These are phyloP conservation scores for Serinus canaria DNA, from an alignment of 2,113 vertebrate species.

Conservation along the genomic window DNA sequence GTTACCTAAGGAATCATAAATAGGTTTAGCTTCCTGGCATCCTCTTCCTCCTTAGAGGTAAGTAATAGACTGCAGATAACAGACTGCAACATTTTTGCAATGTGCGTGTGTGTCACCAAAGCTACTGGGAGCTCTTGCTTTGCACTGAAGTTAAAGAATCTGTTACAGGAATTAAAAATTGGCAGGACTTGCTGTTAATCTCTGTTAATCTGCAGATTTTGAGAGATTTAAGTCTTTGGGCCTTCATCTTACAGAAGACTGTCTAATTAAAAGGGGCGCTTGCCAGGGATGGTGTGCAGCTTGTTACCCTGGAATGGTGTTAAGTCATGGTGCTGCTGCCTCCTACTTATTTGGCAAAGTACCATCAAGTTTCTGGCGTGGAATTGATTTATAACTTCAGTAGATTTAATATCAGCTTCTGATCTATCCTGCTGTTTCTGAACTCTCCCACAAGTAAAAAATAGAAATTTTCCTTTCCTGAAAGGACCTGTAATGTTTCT, in stretches of 20 bases:
- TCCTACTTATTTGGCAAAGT: not conserved
- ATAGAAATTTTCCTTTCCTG: not conserved
- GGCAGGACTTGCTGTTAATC: not conserved
- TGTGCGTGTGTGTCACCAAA: not conserved
- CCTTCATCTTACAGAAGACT: not conserved
- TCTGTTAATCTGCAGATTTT: not conserved
- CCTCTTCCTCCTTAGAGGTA: not conserved
- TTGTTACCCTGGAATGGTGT: not conserved
- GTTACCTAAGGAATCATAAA: not conserved
- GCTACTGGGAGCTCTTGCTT: not conserved
- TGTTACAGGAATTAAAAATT: not conserved
- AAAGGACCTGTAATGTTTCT: not conserved
- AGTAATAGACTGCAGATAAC: not conserved
- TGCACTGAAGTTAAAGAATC: not conserved
- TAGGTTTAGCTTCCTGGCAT: not conserved
- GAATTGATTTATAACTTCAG: not conserved
- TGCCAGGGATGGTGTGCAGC: not conserved
- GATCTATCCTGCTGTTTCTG: not conserved
- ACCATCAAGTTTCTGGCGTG: not conserved
- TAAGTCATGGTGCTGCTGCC: not conserved
- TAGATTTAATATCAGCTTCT: not conserved
- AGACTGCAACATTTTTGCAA: not conserved
- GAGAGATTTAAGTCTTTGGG: not conserved
- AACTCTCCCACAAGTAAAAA: not conserved
- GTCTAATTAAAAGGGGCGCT: not conserved